A percentile compares a stretch with the other conserved stretches of the same genome.
Evolutionary conservation across 2,113 vertebrate species (phyloP).

Genomic region (cattle (Bos taurus)): ARS-UCD2.0 NC_037357.1:8712001-8712500

Average conservation of each 20-base stretch:
- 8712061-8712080: neutral
- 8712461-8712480: neutral
- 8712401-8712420: neutral
- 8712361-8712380: neutral
- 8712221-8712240: neutral
- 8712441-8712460: neutral
- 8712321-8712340: neutral
- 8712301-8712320: neutral
- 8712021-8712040: too few relatives aligned
- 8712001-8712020: too few relatives aligned
- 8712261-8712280: neutral
- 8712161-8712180: neutral
- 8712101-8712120: neutral
- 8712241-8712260: neutral
- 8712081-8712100: neutral
- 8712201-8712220: neutral
- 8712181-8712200: neutral
- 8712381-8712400: neutral
- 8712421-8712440: neutral
- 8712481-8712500: neutral
- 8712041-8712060: neutral
- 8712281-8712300: neutral
- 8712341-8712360: conserved; percentile 3
- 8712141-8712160: conserved; percentile 25
- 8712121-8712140: neutral